phyloP scores from a whole-genome alignment of 2,888 invertebrate genomes.

The Morpho achilles region DNA sequence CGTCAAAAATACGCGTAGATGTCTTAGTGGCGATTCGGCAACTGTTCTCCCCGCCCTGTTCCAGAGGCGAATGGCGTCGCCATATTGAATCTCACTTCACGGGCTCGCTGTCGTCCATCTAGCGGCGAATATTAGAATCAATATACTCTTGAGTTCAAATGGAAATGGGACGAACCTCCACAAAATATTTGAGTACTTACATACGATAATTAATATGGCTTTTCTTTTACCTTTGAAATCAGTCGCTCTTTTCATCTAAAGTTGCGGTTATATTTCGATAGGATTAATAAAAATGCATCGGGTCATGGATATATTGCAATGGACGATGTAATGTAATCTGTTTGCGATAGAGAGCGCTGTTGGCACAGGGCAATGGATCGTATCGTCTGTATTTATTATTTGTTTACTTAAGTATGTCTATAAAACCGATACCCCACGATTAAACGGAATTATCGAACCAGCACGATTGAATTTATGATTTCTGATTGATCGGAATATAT shows the following conservation, averaged over 20 bases:
- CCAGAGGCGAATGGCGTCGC: conserved; percentile 75
- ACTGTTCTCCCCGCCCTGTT: conserved; percentile 79
- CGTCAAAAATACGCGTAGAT: conserved; percentile 75
- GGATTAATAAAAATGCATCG: not conserved
- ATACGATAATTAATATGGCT: too few relatives aligned
- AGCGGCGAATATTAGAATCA: conserved; percentile 48
- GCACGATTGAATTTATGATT: too few relatives aligned
- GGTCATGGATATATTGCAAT: not conserved
- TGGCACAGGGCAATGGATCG: conserved; percentile 2
- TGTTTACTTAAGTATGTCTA: not conserved
- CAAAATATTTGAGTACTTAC: not conserved
- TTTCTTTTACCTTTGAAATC: too few relatives aligned
- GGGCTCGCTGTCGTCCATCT: conserved; percentile 56
- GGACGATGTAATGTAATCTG: conserved; percentile 11
- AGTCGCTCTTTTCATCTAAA: too few relatives aligned
- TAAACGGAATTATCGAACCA: too few relatives aligned
- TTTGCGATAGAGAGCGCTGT: conserved; percentile 27
- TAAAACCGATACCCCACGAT: too few relatives aligned
- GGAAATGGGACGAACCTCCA: not conserved
- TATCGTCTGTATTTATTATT: not conserved
- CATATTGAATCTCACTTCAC: conserved; percentile 69
- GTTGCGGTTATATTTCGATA: too few relatives aligned
- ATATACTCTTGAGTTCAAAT: conserved; percentile 18
- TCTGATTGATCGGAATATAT: too few relatives aligned
- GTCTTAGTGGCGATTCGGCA: conserved; percentile 68